Percentiles rank a stretch among this genome's conserved stretches.
Conservation (phyloP, 2,888 invertebrate species). For the Camponotus fellah region DNA sequence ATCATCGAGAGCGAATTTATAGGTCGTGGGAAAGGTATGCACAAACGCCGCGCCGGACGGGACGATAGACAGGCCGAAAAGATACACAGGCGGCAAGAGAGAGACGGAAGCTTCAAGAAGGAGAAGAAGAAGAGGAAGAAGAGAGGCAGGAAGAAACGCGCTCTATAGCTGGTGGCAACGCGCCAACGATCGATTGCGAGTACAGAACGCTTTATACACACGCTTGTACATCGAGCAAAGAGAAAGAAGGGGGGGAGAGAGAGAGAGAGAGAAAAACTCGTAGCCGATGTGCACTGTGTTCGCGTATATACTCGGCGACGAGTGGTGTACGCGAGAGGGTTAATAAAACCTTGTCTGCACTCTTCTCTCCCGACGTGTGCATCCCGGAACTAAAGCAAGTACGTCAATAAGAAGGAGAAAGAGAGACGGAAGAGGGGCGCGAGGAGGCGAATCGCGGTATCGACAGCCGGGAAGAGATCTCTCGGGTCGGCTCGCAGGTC, state of each 20-base stretch:
- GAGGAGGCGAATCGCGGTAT: constrained; percentile 65
- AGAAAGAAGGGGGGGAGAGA: background rate
- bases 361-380: constrained; percentile 53
- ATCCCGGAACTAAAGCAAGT: constrained; percentile 70
- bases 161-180: constrained; percentile 65
- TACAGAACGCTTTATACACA: constrained; percentile 57
- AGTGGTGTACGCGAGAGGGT: constrained; percentile 65
- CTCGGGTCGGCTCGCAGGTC: constrained; percentile 19
- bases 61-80: constrained; percentile 36
- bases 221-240: constrained; percentile 34
- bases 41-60: constrained; percentile 45
- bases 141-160: constrained; percentile 60
- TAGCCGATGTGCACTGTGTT: constrained; percentile 37
- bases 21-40: constrained; percentile 77
- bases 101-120: constrained; percentile 3
- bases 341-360: constrained; percentile 73
- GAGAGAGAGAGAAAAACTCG: constrained; percentile 26
- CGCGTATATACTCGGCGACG: constrained; percentile 30
- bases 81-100: constrained; percentile 27
- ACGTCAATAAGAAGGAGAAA: constrained; percentile 22
- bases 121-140: constrained; percentile 41
- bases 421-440: background rate
- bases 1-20: constrained; percentile 77
- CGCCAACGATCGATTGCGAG: constrained; percentile 75
- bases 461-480: constrained; percentile 56